Base-by-base conservation (phyloP, 2,797 vertebrate genomes). In the Eulemur mongoz region DNA sequence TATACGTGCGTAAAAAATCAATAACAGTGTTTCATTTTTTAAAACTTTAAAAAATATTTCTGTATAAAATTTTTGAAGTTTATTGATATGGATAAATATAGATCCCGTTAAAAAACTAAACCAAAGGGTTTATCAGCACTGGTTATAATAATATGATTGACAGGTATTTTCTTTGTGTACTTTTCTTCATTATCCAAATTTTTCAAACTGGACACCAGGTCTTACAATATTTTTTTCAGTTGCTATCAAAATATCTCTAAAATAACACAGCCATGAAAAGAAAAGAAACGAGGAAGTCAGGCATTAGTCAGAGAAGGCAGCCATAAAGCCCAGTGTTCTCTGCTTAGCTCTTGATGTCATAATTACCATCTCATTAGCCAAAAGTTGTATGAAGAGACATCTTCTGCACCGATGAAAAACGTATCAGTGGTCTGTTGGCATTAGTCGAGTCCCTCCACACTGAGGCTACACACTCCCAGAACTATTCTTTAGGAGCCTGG, bases 401-500 rank as follows among this genome's bases (percentile, higher is more conserved):
- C 93, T 95, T 98, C 91, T 97, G 91, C 88, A 95, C 89, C 78
- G 96, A 89, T 59, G 93, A 94, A 96, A 98, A 97, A 93, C 25
- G 90, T 45, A 95, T 97, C 97, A 96, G 92, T 93, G 97, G 89
- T 97, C 92, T 96, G 89, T 82, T 93, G 83, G 95, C 98, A 96
- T 96, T 61, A 91, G 75, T 73, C 96, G 93, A 93, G 89, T 96
- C 95, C 94, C 96, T 94, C 85, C 95, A 96, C 82, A 94, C 69
- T 25, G 84, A 96, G 93, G 97, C 96, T 97, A 81, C 97, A 93
- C 95, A 96, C 88, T 97, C 87, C 91, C 76, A 93, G 96, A 97
- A 95, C n/a, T 96, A 90, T 76, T 98, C 98, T 98, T 98, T 98
- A 98, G 97, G 97, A 98, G 92, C 96, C 96, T 97, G 97, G 98